Percentiles rank a stretch among this genome's conserved stretches.
Conservation (phyloP, 2,113 vertebrate genomes). For the Elaphurus davidianus region DNA sequence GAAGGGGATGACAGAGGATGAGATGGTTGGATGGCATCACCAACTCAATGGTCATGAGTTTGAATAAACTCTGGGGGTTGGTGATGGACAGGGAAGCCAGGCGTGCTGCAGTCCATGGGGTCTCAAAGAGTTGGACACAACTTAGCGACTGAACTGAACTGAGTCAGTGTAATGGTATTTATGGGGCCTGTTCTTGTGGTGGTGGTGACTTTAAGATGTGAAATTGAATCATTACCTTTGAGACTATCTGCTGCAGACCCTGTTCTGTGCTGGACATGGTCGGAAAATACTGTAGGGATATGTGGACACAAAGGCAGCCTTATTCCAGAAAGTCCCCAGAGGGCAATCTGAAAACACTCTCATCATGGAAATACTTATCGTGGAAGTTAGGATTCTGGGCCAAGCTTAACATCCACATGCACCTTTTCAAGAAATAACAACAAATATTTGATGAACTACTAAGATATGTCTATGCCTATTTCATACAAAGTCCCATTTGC, state of each 20-base stretch:
- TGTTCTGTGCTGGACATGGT: fast-evolving
- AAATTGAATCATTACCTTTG: neutral
- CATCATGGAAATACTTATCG: fast-evolving
- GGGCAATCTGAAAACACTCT: fast-evolving
- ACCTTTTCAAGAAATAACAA: neutral
- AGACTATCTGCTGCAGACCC: neutral
- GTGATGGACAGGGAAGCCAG: neutral
- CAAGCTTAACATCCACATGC: fast-evolving
- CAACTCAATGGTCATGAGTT: neutral
- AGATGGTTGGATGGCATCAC: neutral
- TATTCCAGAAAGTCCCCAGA: neutral
- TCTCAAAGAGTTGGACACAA: neutral
- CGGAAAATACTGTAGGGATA: fast-evolving
- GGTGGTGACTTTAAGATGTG: neutral
- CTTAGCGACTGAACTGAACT: neutral
- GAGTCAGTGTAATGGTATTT: neutral
- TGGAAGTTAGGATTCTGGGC: neutral
- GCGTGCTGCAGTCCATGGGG: neutral
- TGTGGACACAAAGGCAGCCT: neutral
- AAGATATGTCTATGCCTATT: fast-evolving
- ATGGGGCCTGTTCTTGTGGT: too few species aligned
- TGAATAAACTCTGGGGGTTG: neutral
- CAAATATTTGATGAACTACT: neutral
- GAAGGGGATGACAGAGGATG: neutral
- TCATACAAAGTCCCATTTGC: neutral